Evolutionary conservation across 92 coral and sea anemone species (phyloP), one percentile per base, ranked within the genome.

Genomic region (Porites rus): DNA sequence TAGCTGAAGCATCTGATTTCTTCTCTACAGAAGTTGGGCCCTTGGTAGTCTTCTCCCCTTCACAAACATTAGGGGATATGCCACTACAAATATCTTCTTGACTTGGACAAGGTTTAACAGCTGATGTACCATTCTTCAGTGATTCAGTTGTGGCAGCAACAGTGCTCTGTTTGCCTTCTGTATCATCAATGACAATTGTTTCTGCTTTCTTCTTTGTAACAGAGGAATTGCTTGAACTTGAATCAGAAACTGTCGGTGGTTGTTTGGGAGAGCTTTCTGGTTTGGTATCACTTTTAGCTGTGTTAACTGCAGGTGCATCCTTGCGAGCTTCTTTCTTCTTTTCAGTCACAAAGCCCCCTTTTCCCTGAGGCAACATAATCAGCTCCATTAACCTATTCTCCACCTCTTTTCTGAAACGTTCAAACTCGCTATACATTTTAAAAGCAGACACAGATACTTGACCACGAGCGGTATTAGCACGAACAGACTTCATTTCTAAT

Each of bases 371-470:
- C 54, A 62, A 51, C 62, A 62, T 51, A 20, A 83, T 63, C 53
- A 83, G 50, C 19, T 51, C 72, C 71, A 74, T 20, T 20, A 83
- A 65, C 20, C 20, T 83, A 7, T 22, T 54, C 28, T 83, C 87
- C 19, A 83, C 87, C 54, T 83, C 87, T 10, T 72, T 83, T 11
- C 70, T 73, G 28, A 83, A 83, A 63, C 87, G 87, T 62, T 83
- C 87, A 83, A 83, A 83, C 87, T 83, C 87, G 43, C 73, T 62
- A 18, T 73, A 83, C 87, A 83, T 83, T 83, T 83, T 83, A 31
- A 73, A 83, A 5, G 74, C 80, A 18, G 87, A 83, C 20, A 83
- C 21, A 22, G 18, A 22, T 3, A 43, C 17, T 11, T 28, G 14
- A 65, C 86, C 77, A 21, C 46, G 69, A n/a, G 50, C 16, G 7